These are phyloP conservation scores for Dromas ardeola DNA, from an alignment of 2,113 vertebrate species.

Conservation along the genomic window DNA sequence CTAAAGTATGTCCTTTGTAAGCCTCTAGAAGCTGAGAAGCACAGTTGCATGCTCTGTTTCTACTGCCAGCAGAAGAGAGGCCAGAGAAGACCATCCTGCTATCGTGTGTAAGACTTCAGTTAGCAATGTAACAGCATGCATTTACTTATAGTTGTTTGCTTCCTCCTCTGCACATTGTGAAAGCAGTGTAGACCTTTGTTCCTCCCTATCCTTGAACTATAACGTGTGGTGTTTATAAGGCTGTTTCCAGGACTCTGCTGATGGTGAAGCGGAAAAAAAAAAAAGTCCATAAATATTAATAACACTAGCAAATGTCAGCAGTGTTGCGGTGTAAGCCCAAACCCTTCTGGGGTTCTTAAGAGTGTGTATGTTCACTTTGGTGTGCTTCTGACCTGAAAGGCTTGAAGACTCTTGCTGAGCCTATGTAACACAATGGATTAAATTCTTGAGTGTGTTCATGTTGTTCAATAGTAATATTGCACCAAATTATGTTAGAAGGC, in stretches of 20 bases:
- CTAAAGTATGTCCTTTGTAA: neutral
- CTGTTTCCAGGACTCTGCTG: neutral
- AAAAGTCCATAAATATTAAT: neutral
- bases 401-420: neutral
- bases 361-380: rapidly evolving
- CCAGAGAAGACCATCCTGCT: neutral
- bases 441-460: neutral
- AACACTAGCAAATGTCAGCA: neutral
- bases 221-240: neutral
- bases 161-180: neutral
- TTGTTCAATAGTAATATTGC: neutral
- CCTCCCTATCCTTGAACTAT: neutral
- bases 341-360: neutral
- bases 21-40: neutral
- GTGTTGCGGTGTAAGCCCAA: neutral
- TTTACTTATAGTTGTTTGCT: neutral
- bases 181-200: neutral
- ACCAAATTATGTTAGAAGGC: neutral
- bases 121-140: neutral
- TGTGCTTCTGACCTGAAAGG: neutral
- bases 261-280: neutral
- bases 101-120: neutral
- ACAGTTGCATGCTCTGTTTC: neutral
- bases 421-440: neutral
- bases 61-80: neutral